These are phyloP conservation scores for Ceramica pisi DNA, from an alignment of 2,888 invertebrate genomes.

Conservation along the genomic window DNA sequence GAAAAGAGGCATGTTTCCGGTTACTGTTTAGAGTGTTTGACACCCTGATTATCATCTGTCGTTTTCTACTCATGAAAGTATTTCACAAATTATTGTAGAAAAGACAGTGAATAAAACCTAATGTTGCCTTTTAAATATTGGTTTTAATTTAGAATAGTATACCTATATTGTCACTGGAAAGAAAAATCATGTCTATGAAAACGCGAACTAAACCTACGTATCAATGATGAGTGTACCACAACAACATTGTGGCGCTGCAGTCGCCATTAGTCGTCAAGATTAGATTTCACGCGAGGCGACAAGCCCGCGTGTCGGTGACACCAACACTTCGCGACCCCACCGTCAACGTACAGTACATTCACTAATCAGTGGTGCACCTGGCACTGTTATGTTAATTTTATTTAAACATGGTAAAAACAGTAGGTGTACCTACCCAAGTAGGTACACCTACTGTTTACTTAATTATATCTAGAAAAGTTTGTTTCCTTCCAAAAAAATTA, in stretches of 20 bases:
- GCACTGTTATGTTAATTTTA: background rate
- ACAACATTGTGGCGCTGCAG: slow-evolving; percentile 14
- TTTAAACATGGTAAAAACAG: too few relatives aligned
- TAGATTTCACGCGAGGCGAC: slow-evolving; percentile 80
- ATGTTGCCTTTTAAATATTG: background rate
- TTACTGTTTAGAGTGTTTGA: too few relatives aligned
- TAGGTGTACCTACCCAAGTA: too few relatives aligned
- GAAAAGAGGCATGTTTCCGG: too few relatives aligned
- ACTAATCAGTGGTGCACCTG: slow-evolving; percentile 33
- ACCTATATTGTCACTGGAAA: background rate
- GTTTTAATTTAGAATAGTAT: background rate
- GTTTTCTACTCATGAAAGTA: too few relatives aligned
- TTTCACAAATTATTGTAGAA: too few relatives aligned
- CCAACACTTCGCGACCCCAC: slow-evolving; percentile 74
- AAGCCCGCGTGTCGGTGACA: slow-evolving; percentile 80
- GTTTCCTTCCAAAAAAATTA: too few relatives aligned
- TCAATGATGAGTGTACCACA: slow-evolving; percentile 13
- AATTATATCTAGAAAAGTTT: background rate
- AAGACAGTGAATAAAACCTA: background rate
- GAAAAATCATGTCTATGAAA: too few relatives aligned
- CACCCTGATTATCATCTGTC: too few relatives aligned
- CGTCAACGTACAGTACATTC: slow-evolving; percentile 55
- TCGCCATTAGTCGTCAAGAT: slow-evolving; percentile 69
- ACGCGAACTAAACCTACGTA: background rate
- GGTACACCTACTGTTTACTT: too few relatives aligned